Evolutionary conservation across 1,140 invertebrate genomes (phyloP).

Genomic region (Drosophila littoralis): DNA sequence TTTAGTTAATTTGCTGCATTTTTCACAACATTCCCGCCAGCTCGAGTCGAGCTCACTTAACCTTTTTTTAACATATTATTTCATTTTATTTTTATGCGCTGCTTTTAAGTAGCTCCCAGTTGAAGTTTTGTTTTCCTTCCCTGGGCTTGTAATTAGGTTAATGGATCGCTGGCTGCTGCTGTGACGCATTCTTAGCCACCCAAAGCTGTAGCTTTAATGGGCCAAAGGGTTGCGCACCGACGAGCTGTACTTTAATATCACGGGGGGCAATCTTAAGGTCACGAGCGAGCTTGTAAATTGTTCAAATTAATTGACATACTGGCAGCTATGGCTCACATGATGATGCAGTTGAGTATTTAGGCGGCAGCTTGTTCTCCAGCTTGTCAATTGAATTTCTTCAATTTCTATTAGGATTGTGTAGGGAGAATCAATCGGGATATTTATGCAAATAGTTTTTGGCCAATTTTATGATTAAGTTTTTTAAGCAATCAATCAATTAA

Average conservation of each 20-base stretch:
- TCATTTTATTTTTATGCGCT: constrained; percentile 21
- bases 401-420: too few relatives aligned
- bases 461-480: too few relatives aligned
- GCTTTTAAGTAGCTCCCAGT: constrained; percentile 24
- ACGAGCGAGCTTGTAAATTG: constrained; percentile 1
- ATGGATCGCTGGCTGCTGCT: constrained; percentile 58
- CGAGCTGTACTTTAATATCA: neutral
- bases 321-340: neutral
- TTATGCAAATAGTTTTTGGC: too few relatives aligned
- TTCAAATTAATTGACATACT: neutral
- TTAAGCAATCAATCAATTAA: too few relatives aligned
- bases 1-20: constrained; percentile 46
- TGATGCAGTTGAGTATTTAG: neutral
- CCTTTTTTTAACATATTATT: constrained; percentile 40
- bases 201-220: constrained; percentile 10
- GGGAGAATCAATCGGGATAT: too few relatives aligned
- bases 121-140: constrained; percentile 51
- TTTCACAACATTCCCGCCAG: constrained; percentile 26
- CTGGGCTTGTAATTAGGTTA: constrained; percentile 74
- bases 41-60: constrained; percentile 61
- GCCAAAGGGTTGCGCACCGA: constrained; percentile 7
- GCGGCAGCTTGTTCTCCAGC: too few relatives aligned
- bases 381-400: too few relatives aligned
- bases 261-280: constrained; percentile 9
- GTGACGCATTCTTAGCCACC: constrained; percentile 54